phyloP scores from a whole-genome alignment of 2,113 vertebrate genomes.

The Channa maculata region DNA sequence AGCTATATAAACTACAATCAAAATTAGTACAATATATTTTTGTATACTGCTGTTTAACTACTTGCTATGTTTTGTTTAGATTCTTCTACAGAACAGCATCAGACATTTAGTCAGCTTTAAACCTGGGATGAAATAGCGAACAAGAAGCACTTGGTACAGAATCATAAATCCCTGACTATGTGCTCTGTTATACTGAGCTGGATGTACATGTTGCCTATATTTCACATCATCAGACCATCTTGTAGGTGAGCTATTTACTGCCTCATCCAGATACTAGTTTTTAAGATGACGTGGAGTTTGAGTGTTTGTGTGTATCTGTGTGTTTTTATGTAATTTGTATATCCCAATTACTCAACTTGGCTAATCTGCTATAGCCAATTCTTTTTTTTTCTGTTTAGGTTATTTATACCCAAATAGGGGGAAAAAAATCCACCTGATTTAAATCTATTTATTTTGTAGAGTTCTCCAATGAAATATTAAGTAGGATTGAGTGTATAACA shows the following conservation, averaged over 20 bases:
- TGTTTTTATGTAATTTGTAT: neutral
- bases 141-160: slow-evolving; percentile 11
- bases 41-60: neutral
- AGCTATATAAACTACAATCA: neutral
- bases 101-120: slow-evolving; percentile 23
- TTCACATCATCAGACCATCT: slow-evolving; percentile 36
- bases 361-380: too few relatives aligned
- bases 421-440: too few relatives aligned
- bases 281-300: slow-evolving; percentile 37
- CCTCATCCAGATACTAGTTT: slow-evolving; percentile 51
- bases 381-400: too few relatives aligned
- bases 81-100: slow-evolving; percentile 1
- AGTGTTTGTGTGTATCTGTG: neutral
- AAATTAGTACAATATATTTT: neutral
- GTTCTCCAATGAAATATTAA: neutral
- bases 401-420: too few relatives aligned
- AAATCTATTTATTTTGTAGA: too few relatives aligned
- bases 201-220: slow-evolving; percentile 7
- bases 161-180: slow-evolving; percentile 20
- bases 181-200: slow-evolving; percentile 4
- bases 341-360: neutral
- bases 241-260: slow-evolving; percentile 31
- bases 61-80: neutral
- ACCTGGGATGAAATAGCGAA: neutral
- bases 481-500: too few relatives aligned